Conservation (phyloP, 2,888 invertebrate genomes). For the Pomacea canaliculata region DNA sequence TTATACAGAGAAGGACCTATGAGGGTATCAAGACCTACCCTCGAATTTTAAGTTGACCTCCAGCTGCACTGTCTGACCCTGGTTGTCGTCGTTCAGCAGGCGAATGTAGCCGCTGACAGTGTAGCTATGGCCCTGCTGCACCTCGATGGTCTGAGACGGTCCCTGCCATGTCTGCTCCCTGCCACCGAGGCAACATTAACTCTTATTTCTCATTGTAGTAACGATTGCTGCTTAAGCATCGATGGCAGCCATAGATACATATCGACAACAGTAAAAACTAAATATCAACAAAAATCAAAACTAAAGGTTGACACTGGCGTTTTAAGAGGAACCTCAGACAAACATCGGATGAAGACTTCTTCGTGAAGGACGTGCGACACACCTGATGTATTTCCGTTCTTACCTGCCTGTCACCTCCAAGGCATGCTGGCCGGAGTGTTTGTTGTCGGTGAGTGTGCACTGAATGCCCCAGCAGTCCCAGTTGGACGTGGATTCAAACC, state of each 20-base stretch:
- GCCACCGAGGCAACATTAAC: not conserved
- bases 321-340: no score
- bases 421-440: not conserved
- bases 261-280: no score
- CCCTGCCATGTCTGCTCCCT: slow-evolving; percentile 14
- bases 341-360: no score
- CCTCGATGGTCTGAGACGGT: slow-evolving; percentile 13
- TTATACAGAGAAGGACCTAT: no score
- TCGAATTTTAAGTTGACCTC: not conserved
- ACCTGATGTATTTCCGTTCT: no score
- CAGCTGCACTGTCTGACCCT: not conserved
- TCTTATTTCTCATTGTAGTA: no score
- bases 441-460: not conserved
- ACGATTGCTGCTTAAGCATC: no score
- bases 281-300: no score
- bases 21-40: not conserved
- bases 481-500: not conserved
- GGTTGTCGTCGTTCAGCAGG: not conserved
- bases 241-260: no score
- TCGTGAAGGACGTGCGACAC: no score
- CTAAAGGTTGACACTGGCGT: no score
- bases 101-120: slow-evolving; percentile 16
- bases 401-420: not conserved
- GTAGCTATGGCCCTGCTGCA: slow-evolving; percentile 4
- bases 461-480: not conserved